Evolutionary conservation across 2,113 vertebrate genomes (phyloP).

Genomic region (Nibea albiflora): DNA sequence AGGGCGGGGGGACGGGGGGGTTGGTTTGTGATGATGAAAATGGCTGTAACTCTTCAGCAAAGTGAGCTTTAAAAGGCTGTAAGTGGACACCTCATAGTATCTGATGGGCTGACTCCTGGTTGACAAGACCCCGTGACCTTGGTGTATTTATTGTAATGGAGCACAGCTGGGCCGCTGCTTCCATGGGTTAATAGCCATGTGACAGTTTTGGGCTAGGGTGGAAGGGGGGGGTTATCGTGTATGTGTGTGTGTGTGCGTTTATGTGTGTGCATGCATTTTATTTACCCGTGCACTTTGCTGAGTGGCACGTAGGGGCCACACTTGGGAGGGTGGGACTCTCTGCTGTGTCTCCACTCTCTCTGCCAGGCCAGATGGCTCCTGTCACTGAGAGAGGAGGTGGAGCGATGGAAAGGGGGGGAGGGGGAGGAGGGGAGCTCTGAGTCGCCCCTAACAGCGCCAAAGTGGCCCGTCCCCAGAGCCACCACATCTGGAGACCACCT

Average conservation of each 20-base stretch:
- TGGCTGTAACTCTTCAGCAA: constrained; percentile 67
- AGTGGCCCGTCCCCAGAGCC: constrained; percentile 76
- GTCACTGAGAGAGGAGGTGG: constrained; percentile 71
- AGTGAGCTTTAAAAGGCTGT: constrained; percentile 73
- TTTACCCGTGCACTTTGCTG: constrained; percentile 64
- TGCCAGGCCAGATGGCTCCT: constrained; percentile 83
- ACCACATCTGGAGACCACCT: constrained; percentile 85
- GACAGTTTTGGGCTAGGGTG: constrained; percentile 55
- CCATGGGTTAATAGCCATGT: constrained; percentile 77
- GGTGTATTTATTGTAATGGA: constrained; percentile 75
- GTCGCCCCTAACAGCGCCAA: constrained; percentile 63
- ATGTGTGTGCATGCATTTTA: constrained; percentile 60
- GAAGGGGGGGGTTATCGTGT: constrained; percentile 14
- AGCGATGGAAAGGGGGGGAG: constrained; percentile 45
- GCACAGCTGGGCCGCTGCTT: constrained; percentile 76
- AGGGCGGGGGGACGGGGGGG: neutral
- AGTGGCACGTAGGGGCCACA: constrained; percentile 70
- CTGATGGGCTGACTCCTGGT: constrained; percentile 60
- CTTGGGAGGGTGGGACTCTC: constrained; percentile 64
- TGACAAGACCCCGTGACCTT: constrained; percentile 61
- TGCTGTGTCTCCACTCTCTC: constrained; percentile 58
- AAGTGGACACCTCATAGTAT: constrained; percentile 70
- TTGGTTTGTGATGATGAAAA: constrained; percentile 61
- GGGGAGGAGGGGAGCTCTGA: constrained; percentile 42
- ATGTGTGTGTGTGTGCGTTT: constrained; percentile 10